Percentiles rank a stretch among this genome's conserved stretches.
These are phyloP conservation scores for Clarias batrachus DNA, from an alignment of 2,113 vertebrate species.

Conservation along the genomic window DNA sequence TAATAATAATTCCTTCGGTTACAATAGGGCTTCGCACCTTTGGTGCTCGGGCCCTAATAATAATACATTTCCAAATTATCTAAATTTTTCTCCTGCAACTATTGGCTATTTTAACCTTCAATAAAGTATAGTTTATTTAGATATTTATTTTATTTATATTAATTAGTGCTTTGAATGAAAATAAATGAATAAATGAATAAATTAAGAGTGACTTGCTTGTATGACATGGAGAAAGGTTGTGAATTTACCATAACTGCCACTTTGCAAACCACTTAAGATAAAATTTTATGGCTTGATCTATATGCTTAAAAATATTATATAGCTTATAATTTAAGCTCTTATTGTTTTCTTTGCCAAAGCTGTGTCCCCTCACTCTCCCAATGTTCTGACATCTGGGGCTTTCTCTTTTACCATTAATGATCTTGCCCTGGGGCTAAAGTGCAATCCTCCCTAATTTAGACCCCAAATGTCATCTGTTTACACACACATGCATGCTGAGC, in stretches of 20 bases:
- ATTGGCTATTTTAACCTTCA: background rate
- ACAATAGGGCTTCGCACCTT: no score
- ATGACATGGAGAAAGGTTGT: background rate
- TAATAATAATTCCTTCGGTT: no score
- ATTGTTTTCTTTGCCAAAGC: background rate
- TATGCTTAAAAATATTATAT: background rate
- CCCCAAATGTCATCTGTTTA: constrained; percentile 20
- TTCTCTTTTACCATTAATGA: constrained; percentile 32
- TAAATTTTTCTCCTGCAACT: background rate
- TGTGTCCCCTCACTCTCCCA: background rate
- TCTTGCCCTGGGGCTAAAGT: constrained; percentile 44
- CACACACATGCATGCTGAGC: constrained; percentile 9
- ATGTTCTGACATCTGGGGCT: constrained; percentile 41
- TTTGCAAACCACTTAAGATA: background rate
- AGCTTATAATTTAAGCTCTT: background rate
- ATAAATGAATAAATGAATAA: background rate
- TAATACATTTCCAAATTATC: background rate
- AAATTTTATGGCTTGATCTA: background rate
- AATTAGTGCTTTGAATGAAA: background rate
- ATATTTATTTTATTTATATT: no score
- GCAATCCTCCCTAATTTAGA: background rate
- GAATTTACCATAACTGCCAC: background rate
- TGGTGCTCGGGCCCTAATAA: no score
- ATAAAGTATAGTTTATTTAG: no score
- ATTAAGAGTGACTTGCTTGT: background rate